Conservation (phyloP, 2,888 invertebrate genomes). For the Mesorhabditis sp. region DNA sequence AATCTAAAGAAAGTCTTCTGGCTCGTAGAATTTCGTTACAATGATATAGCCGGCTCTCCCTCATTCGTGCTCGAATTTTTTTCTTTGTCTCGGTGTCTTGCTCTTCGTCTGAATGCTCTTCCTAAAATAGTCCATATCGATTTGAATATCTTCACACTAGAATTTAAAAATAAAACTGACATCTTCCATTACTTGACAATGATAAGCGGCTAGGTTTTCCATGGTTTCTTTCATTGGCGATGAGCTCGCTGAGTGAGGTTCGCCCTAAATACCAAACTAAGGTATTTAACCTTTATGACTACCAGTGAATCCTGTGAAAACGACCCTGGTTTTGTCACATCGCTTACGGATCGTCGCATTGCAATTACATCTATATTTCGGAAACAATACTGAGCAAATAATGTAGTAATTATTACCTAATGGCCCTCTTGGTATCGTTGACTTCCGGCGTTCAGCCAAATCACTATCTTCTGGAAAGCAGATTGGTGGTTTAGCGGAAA, state of each 20-base stretch:
- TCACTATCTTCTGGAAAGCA: conserved; percentile 8
- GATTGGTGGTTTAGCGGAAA: background rate
- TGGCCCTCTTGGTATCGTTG: background rate
- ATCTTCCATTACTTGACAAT: background rate
- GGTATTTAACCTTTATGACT: background rate
- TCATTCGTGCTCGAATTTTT: background rate
- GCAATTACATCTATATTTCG: background rate
- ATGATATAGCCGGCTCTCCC: conserved; percentile 2
- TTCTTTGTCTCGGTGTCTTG: background rate
- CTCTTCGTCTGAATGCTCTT: background rate
- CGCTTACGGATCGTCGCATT: background rate
- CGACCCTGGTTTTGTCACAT: background rate
- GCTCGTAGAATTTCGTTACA: background rate
- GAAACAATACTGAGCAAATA: background rate
- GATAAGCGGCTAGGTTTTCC: background rate
- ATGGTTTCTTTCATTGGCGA: conserved; percentile 2
- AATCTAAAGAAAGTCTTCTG: background rate
- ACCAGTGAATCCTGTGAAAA: background rate
- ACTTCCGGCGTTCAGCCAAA: background rate
- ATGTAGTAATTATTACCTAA: background rate
- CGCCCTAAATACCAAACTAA: background rate
- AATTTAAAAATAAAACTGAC: background rate
- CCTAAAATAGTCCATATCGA: background rate
- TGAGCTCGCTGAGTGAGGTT: background rate
- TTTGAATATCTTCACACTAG: background rate